These are phyloP conservation scores for Bibio marci DNA, from an alignment of 2,888 invertebrate genomes.

Conservation along the genomic window DNA sequence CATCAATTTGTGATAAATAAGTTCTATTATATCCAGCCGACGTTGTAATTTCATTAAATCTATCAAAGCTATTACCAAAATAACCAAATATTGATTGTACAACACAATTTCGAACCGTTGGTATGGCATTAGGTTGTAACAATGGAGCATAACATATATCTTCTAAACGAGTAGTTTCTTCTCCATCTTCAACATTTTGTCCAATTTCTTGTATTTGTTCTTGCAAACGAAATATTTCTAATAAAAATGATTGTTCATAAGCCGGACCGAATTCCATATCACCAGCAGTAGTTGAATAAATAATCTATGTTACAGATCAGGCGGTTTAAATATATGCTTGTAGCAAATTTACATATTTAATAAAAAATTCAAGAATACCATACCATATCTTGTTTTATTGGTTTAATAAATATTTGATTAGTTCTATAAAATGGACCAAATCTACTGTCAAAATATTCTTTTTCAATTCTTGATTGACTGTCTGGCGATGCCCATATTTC, in stretches of 20 bases:
- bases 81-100: conserved; percentile 70
- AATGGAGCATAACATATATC: conserved; percentile 79
- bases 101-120: conserved; percentile 47
- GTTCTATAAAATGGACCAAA: conserved; percentile 83
- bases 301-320: conserved; percentile 15
- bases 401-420: conserved; percentile 71
- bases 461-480: conserved; percentile 65
- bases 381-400: conserved; percentile 32
- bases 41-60: conserved; percentile 28
- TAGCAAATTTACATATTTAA: conserved; percentile 26
- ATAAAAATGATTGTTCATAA: conserved; percentile 56
- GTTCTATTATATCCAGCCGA: conserved; percentile 18
- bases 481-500: conserved; percentile 83
- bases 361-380: too few relatives aligned
- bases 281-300: conserved; percentile 27
- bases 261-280: conserved; percentile 55
- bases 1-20: conserved; percentile 24
- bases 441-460: conserved; percentile 69
- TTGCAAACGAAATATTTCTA: conserved; percentile 53
- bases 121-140: conserved; percentile 39
- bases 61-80: conserved; percentile 41
- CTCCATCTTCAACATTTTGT: conserved; percentile 16
- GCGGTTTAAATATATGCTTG: neutral
- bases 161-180: conserved; percentile 36
- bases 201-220: conserved; percentile 41